Base-by-base conservation (phyloP, 2,797 vertebrate genomes). In the Rhynchotus rufescens region DNA sequence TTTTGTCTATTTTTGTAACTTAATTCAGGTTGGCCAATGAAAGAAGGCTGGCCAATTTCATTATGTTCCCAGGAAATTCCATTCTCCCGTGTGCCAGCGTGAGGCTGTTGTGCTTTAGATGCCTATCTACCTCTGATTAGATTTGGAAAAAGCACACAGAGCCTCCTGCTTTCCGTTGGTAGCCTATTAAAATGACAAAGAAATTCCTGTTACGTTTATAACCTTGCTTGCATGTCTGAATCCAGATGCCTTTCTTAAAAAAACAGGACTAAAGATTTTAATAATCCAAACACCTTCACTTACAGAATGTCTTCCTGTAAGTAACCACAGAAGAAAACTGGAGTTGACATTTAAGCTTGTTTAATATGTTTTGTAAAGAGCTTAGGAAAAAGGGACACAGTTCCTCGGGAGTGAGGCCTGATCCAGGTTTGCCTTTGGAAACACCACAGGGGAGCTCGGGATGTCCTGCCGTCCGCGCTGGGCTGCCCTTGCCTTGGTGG, bases 61-160 rank as follows among this genome's bases (percentile, higher is more conserved):
- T 84, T 94, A 76, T 82, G 45, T 78, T 86, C 71, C 80, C 87
- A 89, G 85, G 93, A 92, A 92, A 92, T 91, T 92, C 86, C 80
- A 78, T 88, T 94, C 85, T 93, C 45, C 86, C 49, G 30, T 77
- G 71, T 87, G 78, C 61, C 86, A 86, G 64, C 1, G 0, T 81
- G 89, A 81, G 49, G 42, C 80, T 92, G 81, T 92, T 94, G 88
- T 88, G 61, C 61, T 90, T 95, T 82, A 94, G 95, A 95, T 96
- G 84, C 82, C 74, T 93, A 93, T 83, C 92, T 94, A 67, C 60
- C 61, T 93, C 90, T 81, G 86, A 87, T 92, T 92, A 88, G 90
- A 90, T 87, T 92, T 92, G 77, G 65, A 79, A 88, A 95, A 91
- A 86, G 44, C 54, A 45, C 44, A 76, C 25, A 79, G 52, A 94